Conservation (phyloP, 2,888 invertebrate species). For the Protophormia terraenovae region DNA sequence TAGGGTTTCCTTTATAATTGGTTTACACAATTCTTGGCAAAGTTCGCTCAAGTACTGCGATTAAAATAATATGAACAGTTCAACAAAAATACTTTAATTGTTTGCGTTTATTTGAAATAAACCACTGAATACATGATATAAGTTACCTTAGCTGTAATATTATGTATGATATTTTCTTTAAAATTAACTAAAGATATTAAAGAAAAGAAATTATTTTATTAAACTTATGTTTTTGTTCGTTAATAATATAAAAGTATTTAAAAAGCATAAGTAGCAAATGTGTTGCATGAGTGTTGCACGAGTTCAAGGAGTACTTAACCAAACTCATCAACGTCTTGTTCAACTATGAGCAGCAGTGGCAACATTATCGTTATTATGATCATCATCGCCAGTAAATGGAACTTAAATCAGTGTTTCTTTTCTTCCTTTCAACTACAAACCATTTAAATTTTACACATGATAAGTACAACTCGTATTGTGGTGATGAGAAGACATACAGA, state of each 20-base stretch:
- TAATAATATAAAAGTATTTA: slow-evolving; percentile 31
- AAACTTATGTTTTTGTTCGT: background rate
- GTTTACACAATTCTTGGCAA: no score
- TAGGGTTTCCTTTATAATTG: no score
- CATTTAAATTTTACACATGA: background rate
- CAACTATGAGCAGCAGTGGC: slow-evolving; percentile 5
- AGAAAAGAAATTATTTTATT: background rate
- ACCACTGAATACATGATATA: no score
- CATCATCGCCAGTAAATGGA: background rate
- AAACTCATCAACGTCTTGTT: slow-evolving; percentile 28
- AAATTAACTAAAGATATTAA: background rate
- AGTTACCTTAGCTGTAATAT: background rate
- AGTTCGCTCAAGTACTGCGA: no score
- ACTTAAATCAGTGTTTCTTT: background rate
- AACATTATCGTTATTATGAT: background rate
- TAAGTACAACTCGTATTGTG: background rate
- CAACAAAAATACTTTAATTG: no score
- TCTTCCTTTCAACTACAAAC: background rate
- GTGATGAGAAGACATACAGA: slow-evolving; percentile 1
- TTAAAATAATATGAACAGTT: no score
- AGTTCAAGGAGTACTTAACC: slow-evolving; percentile 7
- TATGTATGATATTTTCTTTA: background rate
- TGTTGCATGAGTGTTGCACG: background rate
- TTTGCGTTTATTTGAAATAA: no score
- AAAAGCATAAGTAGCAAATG: slow-evolving; percentile 27